Conservation (phyloP, 2,797 vertebrate genomes). For the Netta rufina region DNA sequence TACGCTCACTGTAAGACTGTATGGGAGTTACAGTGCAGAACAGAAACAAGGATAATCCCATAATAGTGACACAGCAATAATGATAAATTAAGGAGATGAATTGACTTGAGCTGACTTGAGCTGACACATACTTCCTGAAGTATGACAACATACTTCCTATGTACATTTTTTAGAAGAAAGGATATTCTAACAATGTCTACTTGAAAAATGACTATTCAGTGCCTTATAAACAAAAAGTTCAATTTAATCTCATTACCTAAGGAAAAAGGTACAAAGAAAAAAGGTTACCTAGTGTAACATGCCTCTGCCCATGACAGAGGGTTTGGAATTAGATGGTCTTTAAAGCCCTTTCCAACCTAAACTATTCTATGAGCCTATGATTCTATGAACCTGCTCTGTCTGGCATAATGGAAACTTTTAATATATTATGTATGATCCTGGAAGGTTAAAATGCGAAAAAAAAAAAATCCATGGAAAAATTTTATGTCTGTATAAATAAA, state of each 20-base stretch:
- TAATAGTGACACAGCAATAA: neutral
- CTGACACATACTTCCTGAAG: too few relatives aligned
- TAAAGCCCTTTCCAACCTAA: neutral
- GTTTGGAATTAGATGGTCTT: too few relatives aligned
- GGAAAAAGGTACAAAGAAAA: neutral
- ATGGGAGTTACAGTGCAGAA: neutral
- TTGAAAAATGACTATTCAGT: neutral
- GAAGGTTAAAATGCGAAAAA: neutral
- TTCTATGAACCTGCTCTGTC: neutral
- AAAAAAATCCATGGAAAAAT: too few relatives aligned
- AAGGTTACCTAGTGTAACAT: too few relatives aligned
- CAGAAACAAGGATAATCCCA: slow-evolving; percentile 25
- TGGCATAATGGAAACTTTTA: neutral
- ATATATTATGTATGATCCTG: neutral
- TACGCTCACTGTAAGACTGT: slow-evolving; percentile 27
- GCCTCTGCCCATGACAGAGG: too few relatives aligned
- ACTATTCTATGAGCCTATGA: too few relatives aligned
- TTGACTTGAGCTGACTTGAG: neutral
- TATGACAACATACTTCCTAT: neutral
- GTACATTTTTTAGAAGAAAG: neutral
- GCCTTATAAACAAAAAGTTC: neutral
- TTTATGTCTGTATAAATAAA: too few relatives aligned
- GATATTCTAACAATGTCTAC: neutral
- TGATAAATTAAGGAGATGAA: neutral
- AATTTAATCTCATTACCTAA: neutral